Evolutionary conservation across 2,113 vertebrate species (phyloP), one percentile per base, ranked within the genome.

Genomic region (cat (Felis catus)): DNA sequence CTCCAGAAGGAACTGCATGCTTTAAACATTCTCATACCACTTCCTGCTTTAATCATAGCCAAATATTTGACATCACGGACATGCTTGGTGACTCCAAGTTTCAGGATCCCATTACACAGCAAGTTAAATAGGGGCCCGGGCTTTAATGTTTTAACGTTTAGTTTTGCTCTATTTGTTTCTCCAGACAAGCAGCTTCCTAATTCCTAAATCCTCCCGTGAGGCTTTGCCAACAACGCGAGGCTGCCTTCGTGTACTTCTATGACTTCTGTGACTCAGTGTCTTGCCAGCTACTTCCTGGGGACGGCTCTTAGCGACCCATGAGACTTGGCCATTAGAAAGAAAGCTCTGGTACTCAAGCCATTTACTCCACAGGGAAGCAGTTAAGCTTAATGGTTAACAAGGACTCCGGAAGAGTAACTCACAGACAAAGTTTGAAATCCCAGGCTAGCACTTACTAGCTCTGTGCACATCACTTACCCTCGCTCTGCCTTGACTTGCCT

Each of bases 21-120:
- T 96, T 87, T 66, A 87, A 61, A 91, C 25, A 94, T 81, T 90
- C 95, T 95, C 76, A 91, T 90, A 78, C 48, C 39, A 88, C 25
- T 97, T 92, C 89, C 93, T 66, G 25, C 63, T 95, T 85, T 95
- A 93, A 92, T 94, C 83, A 31, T 18, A 87, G 92, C 73, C 92
- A 96, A 80, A 93, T 96, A 97, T 84, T 78, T 94, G 94, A 80
- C 76, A 94, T 95, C 86, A 87, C 3, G 0, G 94, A 74, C 51
- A 82, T 65, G 79, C 95, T 81, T 68, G 25, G 95, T 73, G 85
- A 80, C 89, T 73, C 23, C 63, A 92, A 7, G 0, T 96, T 89
- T 48, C 63, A 80, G 92, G 33, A 81, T 92, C 76, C 36, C 0
- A 0, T 68, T 96, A 4, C 41, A 19, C 7, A 94, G 78, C 8